Conservation (phyloP, 2,113 vertebrate species). For the Conger conger region DNA sequence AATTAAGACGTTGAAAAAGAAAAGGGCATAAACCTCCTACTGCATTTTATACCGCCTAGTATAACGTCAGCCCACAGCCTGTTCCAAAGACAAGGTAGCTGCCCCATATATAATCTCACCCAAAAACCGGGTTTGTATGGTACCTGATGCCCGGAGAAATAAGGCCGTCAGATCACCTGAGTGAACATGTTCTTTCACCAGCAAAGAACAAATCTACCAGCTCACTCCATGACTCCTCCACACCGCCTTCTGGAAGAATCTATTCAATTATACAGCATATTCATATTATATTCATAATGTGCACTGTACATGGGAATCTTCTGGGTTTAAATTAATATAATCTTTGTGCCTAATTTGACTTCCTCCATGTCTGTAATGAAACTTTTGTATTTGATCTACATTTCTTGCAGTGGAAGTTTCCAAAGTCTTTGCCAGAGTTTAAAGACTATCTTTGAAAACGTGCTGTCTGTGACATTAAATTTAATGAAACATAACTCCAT, state of each 20-base stretch:
- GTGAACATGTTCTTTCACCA: constrained; percentile 9
- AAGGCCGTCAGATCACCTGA: background rate
- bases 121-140: background rate
- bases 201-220: constrained; percentile 20
- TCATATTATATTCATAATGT: constrained; percentile 66
- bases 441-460: constrained; percentile 38
- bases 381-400: constrained; percentile 61
- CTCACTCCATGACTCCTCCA: constrained; percentile 33
- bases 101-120: too few species aligned
- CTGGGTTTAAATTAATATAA: constrained; percentile 62
- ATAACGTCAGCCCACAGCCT: too few species aligned
- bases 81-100: too few species aligned
- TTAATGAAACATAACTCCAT: constrained; percentile 39
- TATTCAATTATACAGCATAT: constrained; percentile 61
- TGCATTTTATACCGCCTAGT: too few species aligned
- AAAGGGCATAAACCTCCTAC: too few species aligned
- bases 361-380: constrained; percentile 54
- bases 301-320: constrained; percentile 56
- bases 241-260: constrained; percentile 39
- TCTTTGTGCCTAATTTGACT: constrained; percentile 57
- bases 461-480: constrained; percentile 45
- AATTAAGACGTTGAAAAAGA: too few species aligned
- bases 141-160: background rate
- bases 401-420: constrained; percentile 47
- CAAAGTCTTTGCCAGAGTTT: constrained; percentile 50